Evolutionary conservation across 2,888 invertebrate genomes (phyloP), one percentile per base, ranked within the genome.

Genomic region (Prenolepis imparis): DNA sequence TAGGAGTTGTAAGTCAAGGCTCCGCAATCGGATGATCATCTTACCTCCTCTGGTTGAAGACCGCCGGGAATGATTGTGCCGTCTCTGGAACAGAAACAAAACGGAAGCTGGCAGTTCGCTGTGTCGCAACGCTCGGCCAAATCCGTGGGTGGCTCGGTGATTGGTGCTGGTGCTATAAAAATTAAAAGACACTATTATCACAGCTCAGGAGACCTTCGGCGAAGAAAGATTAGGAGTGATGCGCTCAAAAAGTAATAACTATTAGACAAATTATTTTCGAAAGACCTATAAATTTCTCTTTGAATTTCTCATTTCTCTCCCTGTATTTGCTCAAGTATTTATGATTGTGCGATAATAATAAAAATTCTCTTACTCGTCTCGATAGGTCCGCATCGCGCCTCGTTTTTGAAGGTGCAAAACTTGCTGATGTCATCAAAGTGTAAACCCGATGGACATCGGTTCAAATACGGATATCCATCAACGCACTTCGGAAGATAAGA

Each of bases 41-140:
- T 59, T 95, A 98, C 98, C 92, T 98, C 97, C 94, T 98, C 97
- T 21, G 97, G 96, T 82, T 97, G 97, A 48, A 98, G 95, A 74
- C 97, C 97, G 48, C 98, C 98, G 11, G 98, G 98, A 90, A 98
- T 97, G 85, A 96, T 94, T 5, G 98, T 98, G 55, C 98, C 98
- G 95, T 98, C 98, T 93, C 97, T 97, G 55, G 98, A 98, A 94
- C 98, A 99, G 95, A 97, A 98, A 94, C 98, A 99, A 92, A 98
- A 98, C 0, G 98, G 98, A 91, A 99, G 95, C 87, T 95, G 95
- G 93, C 98, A 99, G 85, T 96, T 96, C 0, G 96, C 95, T 0
- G 96, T 95, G 91, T 98, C 97, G 94, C 98, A 99, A 95, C 96
- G 97, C 83, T 96, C 96, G 0, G 98, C 98, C 91, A 97, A 95